Evolutionary conservation across 1,140 invertebrate genomes (phyloP), one percentile per base, ranked within the genome.

Genomic region (Zaprionus capensis): DNA sequence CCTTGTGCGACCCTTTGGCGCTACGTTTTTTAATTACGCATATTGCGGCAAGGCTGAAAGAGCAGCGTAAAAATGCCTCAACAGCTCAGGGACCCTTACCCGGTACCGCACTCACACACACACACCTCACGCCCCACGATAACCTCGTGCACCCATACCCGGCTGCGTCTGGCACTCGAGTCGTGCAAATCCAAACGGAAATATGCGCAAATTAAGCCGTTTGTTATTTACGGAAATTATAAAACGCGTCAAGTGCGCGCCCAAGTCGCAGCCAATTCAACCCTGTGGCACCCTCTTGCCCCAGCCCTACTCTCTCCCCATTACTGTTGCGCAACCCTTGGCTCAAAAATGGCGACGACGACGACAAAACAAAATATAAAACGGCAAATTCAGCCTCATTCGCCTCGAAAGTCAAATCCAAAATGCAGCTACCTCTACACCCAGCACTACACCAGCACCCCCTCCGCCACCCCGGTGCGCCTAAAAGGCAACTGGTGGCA

Each of bases 121-220:
- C 9, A 11, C 9, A 34, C 31, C 31, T 34, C 34, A 26, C 57
- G 7, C n/a, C 17, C 34, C 38, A 34, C 9, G 9, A 34, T 9
- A 26, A 49, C 6, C 41, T 17, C 41, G 0, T 34, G 31, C 31
- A 9, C 31, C 31, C 9, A 22, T 9, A 34, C 31, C 26, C 17
- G 41, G 20, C 28, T 15, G 36, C 51, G 62, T 44, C 51, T 73
- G 76, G 76, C 78, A 81, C 85, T 90, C 81, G 78, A 84, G 85
- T 83, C 84, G 84, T 88, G 83, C 71, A 87, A 87, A 87, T 88
- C 83, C 83, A 88, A 87, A 87, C 84, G 84, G 84, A 88, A 88
- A 88, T 88, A 84, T 88, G 84, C 85, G 84, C 84, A 88, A 88
- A 88, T 88, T 88, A 88, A 88, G 84, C 84, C 84, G 81, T 90